Conservation (phyloP, 2,888 invertebrate genomes). For the Physocephala rufipes region DNA sequence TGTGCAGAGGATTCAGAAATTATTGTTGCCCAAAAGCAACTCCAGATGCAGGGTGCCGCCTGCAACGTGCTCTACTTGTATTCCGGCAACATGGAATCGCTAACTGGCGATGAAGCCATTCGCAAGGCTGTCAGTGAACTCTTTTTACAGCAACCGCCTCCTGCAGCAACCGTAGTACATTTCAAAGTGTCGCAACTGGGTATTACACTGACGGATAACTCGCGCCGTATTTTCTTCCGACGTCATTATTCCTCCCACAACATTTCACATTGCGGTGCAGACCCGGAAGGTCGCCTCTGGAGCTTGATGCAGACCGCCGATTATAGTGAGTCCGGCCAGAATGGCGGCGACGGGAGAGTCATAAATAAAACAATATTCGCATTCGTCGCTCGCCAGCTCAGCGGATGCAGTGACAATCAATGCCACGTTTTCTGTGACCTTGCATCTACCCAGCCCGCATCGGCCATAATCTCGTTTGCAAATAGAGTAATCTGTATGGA, state of each 20-base stretch:
- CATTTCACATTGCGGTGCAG: slow-evolving; percentile 91
- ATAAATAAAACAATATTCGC: slow-evolving; percentile 80
- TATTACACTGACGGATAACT: slow-evolving; percentile 95
- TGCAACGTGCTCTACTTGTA: slow-evolving; percentile 93
- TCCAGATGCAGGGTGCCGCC: slow-evolving; percentile 78
- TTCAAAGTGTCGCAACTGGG: slow-evolving; percentile 97
- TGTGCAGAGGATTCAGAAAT: slow-evolving; percentile 46
- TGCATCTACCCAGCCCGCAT: slow-evolving; percentile 89
- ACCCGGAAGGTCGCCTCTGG: slow-evolving; percentile 89
- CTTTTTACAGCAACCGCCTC: slow-evolving; percentile 70
- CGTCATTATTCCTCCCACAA: slow-evolving; percentile 90
- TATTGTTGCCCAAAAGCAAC: slow-evolving; percentile 54
- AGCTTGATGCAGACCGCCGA: slow-evolving; percentile 50
- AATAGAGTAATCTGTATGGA: slow-evolving; percentile 58
- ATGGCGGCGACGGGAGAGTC: slow-evolving; percentile 46
- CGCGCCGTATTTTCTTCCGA: slow-evolving; percentile 84
- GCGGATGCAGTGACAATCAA: slow-evolving; percentile 87
- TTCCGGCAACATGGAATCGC: slow-evolving; percentile 89
- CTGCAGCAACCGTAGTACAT: slow-evolving; percentile 80
- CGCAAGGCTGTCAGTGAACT: slow-evolving; percentile 78
- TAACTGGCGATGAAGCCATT: slow-evolving; percentile 88
- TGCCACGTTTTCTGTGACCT: slow-evolving; percentile 97
- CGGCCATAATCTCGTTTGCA: slow-evolving; percentile 79
- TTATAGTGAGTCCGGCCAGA: slow-evolving; percentile 19
- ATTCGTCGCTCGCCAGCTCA: slow-evolving; percentile 90